phyloP scores from a whole-genome alignment of 2,888 invertebrate species.

The Barypeithes pellucidus region DNA sequence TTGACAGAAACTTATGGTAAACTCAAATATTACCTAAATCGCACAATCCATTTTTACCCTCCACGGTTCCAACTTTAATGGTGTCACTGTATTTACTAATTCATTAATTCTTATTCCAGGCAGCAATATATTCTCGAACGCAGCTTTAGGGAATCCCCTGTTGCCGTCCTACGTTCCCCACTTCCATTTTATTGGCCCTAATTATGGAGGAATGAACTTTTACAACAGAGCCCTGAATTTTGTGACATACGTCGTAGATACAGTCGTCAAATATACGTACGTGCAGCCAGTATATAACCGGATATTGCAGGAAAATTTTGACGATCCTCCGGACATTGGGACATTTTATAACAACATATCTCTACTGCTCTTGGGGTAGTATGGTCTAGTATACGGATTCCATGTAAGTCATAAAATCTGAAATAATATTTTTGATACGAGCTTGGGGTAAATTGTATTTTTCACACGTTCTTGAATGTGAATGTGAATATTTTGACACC shows the following conservation, averaged over 20 bases:
- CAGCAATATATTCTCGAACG: not conserved
- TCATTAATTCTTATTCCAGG: not conserved
- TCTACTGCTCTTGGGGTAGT: slow-evolving; percentile 15
- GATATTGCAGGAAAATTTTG: not conserved
- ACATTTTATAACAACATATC: slow-evolving; percentile 26
- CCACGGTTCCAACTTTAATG: too few species aligned
- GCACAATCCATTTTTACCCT: too few species aligned
- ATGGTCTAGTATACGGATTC: slow-evolving; percentile 1
- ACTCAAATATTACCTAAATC: too few species aligned
- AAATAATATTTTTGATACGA: too few species aligned
- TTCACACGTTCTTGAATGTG: too few species aligned
- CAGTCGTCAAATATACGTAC: not conserved
- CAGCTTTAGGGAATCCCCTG: slow-evolving; percentile 2
- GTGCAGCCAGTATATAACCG: not conserved
- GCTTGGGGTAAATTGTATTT: too few species aligned
- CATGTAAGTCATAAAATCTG: too few species aligned
- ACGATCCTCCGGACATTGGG: slow-evolving; percentile 19
- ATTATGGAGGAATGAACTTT: slow-evolving; percentile 16
- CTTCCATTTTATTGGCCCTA: slow-evolving; percentile 1
- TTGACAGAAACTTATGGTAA: too few species aligned
- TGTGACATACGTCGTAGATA: not conserved
- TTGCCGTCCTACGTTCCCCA: slow-evolving; percentile 14
- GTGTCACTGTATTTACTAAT: too few species aligned
- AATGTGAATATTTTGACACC: too few species aligned
- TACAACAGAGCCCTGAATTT: slow-evolving; percentile 2